Evolutionary conservation across 2,888 invertebrate genomes (phyloP), one percentile per base, ranked within the genome.

Genomic region (Pyrrhia umbra): DNA sequence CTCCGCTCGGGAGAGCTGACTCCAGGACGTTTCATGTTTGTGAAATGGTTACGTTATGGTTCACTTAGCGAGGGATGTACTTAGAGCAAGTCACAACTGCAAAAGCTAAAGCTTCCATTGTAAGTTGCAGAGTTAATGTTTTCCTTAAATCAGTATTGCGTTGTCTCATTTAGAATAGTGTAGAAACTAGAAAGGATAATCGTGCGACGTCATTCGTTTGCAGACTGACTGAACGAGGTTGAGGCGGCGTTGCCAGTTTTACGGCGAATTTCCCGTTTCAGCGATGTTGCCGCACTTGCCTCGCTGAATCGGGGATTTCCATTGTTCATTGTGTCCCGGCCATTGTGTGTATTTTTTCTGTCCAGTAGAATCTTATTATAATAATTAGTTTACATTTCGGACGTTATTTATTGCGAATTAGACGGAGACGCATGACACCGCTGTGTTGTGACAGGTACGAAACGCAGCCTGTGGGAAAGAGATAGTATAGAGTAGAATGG

Each of bases 131-230:
- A 89, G 82, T 84, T 81, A 80, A 89, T 85, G 87, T 92, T 93
- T 92, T 92, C 88, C 88, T 90, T 88, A 86, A 90, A 91, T 93
- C 94, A 93, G 94, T 94, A 94, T 94, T 93, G 91, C 90, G 89
- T 91, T 90, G 91, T 92, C 90, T 92, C 92, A 90, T 92, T 91
- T 79, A 80, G 88, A 87, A 88, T 93, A 91, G 83, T 90, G 85
- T 92, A 92, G 89, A 92, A 92, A 91, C 92, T 92, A 92, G 93
- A 93, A 94, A 93, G 92, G 93, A 92, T 92, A 90, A 90, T 90
- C 89, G 86, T 91, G 92, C 92, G 90, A 94, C 94, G 93, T 94
- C 94, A 94, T 89, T 90, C 81, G 88, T 88, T 86, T 86, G 90
- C 88, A 85, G 87, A 89, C 88, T 74, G 86, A 83, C 77, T 87